A percentile compares a stretch with the other conserved stretches of the same genome.
phyloP scores from a whole-genome alignment of 2,797 vertebrate species.

The Parotocinclus haroldoi region DNA sequence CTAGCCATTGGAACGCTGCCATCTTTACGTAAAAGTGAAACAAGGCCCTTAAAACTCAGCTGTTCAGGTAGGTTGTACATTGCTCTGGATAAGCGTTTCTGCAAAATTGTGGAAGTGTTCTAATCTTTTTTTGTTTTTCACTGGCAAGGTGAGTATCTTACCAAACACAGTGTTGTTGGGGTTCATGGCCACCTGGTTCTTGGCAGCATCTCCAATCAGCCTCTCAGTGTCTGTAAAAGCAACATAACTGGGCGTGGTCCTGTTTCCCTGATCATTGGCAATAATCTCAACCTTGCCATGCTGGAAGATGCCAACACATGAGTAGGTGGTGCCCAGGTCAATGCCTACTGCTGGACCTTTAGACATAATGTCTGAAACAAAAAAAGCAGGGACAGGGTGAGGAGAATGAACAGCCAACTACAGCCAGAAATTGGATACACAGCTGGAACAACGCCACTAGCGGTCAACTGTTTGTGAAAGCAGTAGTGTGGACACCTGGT shows the following conservation, averaged over 20 bases:
- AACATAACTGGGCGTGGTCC: slow-evolving; percentile 89
- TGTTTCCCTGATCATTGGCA: slow-evolving; percentile 81
- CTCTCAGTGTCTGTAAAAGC: slow-evolving; percentile 86
- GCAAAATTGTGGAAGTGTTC: not conserved
- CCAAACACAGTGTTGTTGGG: slow-evolving; percentile 88
- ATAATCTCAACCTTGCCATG: slow-evolving; percentile 82
- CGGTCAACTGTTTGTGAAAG: slow-evolving; percentile 28
- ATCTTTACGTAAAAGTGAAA: no score
- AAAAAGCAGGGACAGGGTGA: no score
- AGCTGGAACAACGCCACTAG: not conserved
- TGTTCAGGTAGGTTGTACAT: not conserved
- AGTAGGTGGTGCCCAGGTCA: slow-evolving; percentile 80
- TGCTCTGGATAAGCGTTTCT: not conserved
- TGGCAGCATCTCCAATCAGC: slow-evolving; percentile 87
- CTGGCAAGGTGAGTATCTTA: slow-evolving; percentile 55
- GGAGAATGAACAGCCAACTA: not conserved
- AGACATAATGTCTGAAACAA: slow-evolving; percentile 63
- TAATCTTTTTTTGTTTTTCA: no score
- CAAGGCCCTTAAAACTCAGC: no score
- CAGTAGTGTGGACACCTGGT: not conserved
- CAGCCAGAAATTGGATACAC: slow-evolving; percentile 11
- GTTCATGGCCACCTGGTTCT: slow-evolving; percentile 93
- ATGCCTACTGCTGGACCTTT: slow-evolving; percentile 80
- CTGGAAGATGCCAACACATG: slow-evolving; percentile 81
- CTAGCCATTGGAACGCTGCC: no score